Percentiles rank a stretch among this genome's conserved stretches.
Evolutionary conservation across 2,888 invertebrate genomes (phyloP).

Genomic region (Orchestes rusci): DNA sequence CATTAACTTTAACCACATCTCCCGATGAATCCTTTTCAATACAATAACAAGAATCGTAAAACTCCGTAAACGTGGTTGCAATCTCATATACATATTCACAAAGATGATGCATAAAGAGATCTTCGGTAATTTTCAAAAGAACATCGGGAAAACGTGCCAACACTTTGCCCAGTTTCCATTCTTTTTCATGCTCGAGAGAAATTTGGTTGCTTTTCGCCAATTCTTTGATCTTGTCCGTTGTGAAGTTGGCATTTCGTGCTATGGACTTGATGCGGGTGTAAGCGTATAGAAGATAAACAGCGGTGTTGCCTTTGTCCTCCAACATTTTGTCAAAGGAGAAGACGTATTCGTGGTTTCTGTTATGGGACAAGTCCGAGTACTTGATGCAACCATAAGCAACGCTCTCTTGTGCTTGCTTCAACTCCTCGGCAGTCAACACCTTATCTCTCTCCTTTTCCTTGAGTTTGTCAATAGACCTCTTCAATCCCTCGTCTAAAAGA

Average conservation of each 20-base stretch:
- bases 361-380: constrained; percentile 94
- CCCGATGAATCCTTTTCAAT: constrained; percentile 85
- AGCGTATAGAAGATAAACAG: constrained; percentile 93
- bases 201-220: constrained; percentile 55
- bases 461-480: constrained; percentile 73
- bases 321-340: constrained; percentile 99
- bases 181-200: constrained; percentile 79
- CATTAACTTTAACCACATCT: constrained; percentile 73
- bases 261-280: constrained; percentile 91
- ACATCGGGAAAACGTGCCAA: constrained; percentile 83
- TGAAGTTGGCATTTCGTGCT: constrained; percentile 68
- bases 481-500: constrained; percentile 86
- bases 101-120: constrained; percentile 75
- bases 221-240: constrained; percentile 53
- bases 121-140: constrained; percentile 71
- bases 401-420: constrained; percentile 77
- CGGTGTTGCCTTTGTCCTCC: constrained; percentile 98
- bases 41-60: constrained; percentile 97
- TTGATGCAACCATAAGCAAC: constrained; percentile 98
- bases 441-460: constrained; percentile 61
- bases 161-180: constrained; percentile 89
- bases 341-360: constrained; percentile 87
- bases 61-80: constrained; percentile 88
- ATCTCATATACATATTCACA: constrained; percentile 96
- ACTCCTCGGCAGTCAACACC: constrained; percentile 65